phyloP scores from a whole-genome alignment of 2,113 vertebrate species.

The Nannobrachium achirus region DNA sequence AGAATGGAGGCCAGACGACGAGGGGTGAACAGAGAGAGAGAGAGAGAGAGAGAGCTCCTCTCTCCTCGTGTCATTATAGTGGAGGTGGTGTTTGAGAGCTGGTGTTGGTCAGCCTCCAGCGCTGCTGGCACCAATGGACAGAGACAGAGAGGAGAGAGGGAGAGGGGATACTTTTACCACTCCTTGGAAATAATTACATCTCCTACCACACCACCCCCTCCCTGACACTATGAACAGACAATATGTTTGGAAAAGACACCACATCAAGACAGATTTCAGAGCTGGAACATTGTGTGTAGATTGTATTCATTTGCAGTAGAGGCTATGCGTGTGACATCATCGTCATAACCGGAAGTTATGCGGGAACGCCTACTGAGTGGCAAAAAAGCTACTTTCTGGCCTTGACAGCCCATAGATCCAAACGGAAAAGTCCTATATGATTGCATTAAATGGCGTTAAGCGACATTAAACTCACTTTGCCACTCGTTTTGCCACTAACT shows the following conservation, averaged over 20 bases:
- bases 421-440: too few relatives aligned
- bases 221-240: slow-evolving; percentile 46
- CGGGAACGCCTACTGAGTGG: too few relatives aligned
- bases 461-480: too few relatives aligned
- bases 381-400: too few relatives aligned
- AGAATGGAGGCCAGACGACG: slow-evolving; percentile 29
- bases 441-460: too few relatives aligned
- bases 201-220: slow-evolving; percentile 23
- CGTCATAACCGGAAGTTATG: too few relatives aligned
- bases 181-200: slow-evolving; percentile 56
- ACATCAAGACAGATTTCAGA: slow-evolving; percentile 20
- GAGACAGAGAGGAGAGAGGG: slow-evolving; percentile 15
- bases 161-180: slow-evolving; percentile 16
- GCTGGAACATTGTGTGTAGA: too few relatives aligned
- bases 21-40: slow-evolving; percentile 31
- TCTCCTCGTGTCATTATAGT: slow-evolving; percentile 40
- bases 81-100: slow-evolving; percentile 46
- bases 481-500: too few relatives aligned
- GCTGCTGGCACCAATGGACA: slow-evolving; percentile 28
- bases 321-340: too few relatives aligned
- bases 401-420: too few relatives aligned
- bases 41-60: slow-evolving; percentile 16
- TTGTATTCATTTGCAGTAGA: too few relatives aligned
- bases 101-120: slow-evolving; percentile 41
- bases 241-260: slow-evolving; percentile 36